A percentile compares a stretch with the other conserved stretches of the same genome.
Evolutionary conservation across 2,113 vertebrate genomes (phyloP).

Genomic region (Cyphomyrus plagiostoma): DNA sequence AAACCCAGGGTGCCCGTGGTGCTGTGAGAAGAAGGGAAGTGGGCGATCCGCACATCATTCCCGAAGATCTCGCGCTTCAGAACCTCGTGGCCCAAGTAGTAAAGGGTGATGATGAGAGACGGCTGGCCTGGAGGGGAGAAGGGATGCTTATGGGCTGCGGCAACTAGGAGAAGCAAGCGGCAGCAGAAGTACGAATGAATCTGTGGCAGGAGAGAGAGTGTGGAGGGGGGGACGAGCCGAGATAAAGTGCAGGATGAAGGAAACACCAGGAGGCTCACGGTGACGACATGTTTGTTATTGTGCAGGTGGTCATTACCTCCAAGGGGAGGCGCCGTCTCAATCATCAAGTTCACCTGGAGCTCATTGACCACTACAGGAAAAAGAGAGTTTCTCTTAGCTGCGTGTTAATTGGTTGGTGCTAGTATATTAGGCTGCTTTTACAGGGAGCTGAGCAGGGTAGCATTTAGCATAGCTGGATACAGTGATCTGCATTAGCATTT

Average conservation of each 20-base stretch:
- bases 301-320: constrained; percentile 35
- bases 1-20: constrained; percentile 39
- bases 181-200: neutral
- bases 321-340: constrained; percentile 47
- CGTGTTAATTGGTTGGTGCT: neutral
- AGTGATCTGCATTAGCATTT: neutral
- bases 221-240: neutral
- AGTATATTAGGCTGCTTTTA: neutral
- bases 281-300: neutral
- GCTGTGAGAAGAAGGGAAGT: constrained; percentile 29
- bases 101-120: constrained; percentile 60
- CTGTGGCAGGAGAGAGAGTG: neutral
- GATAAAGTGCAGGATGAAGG: neutral
- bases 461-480: neutral
- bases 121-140: constrained; percentile 40
- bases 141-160: neutral
- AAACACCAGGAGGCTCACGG: neutral
- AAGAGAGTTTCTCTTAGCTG: constrained; percentile 11
- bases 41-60: constrained; percentile 50
- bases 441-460: neutral
- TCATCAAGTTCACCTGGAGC: constrained; percentile 55
- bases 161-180: neutral
- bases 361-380: constrained; percentile 47
- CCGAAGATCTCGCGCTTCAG: constrained; percentile 48
- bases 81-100: constrained; percentile 61